Conservation (phyloP, 2,888 invertebrate genomes). For the Pemphredon lugubris region DNA sequence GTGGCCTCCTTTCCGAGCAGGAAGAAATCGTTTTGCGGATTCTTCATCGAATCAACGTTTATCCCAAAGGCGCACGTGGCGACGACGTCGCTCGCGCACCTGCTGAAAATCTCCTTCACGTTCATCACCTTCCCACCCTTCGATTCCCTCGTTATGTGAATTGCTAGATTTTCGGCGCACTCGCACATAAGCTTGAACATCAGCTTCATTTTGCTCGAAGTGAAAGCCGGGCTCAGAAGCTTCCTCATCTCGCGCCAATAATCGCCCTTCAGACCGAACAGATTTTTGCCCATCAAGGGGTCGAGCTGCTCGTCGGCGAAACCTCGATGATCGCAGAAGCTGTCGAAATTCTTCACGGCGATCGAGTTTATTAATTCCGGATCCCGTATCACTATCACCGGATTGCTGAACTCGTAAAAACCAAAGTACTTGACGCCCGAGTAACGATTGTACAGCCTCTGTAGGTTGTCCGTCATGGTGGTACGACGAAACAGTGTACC, state of each 20-base stretch:
- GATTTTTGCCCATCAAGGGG: conserved; percentile 53
- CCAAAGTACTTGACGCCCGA: conserved; percentile 63
- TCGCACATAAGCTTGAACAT: conserved; percentile 80
- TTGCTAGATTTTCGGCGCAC: conserved; percentile 68
- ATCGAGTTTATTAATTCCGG: conserved; percentile 63
- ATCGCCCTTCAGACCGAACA: conserved; percentile 68
- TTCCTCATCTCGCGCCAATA: conserved; percentile 82
- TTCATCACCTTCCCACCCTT: conserved; percentile 59
- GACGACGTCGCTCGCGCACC: conserved; percentile 67
- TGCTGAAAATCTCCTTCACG: conserved; percentile 65
- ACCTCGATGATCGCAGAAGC: conserved; percentile 44
- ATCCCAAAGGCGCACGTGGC: conserved; percentile 71
- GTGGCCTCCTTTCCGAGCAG: neutral
- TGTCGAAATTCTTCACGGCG: conserved; percentile 66
- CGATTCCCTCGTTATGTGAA: conserved; percentile 43
- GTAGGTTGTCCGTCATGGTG: conserved; percentile 15
- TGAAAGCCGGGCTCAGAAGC: conserved; percentile 83
- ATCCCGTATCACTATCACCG: conserved; percentile 63
- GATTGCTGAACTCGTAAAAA: conserved; percentile 59
- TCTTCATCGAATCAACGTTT: conserved; percentile 64
- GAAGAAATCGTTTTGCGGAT: conserved; percentile 64
- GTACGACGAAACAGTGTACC: conserved; percentile 31
- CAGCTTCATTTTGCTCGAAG: conserved; percentile 83
- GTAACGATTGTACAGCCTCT: conserved; percentile 44
- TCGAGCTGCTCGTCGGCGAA: conserved; percentile 46